Evolutionary conservation across 2,797 vertebrate genomes (phyloP).

Genomic region (Eulemur mongoz): DNA sequence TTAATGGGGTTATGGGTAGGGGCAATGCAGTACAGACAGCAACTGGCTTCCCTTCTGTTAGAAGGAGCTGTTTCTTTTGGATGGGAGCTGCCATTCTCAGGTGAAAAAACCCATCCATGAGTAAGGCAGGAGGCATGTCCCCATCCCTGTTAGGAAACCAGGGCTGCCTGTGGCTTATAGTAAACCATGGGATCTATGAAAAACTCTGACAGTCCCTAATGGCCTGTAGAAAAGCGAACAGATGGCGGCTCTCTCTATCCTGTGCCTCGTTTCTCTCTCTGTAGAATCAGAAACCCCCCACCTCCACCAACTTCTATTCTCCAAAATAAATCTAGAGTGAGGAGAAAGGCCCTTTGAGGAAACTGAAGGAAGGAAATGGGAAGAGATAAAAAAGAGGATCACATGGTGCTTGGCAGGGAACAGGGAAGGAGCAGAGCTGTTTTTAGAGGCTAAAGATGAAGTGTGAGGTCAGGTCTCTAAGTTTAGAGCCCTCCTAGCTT

Average conservation of each 20-base stretch:
- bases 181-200: background rate
- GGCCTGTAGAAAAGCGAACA: background rate
- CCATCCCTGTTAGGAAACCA: background rate
- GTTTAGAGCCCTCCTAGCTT: background rate
- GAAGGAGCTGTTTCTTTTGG: conserved; percentile 43
- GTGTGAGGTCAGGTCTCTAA: background rate
- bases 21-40: conserved; percentile 79
- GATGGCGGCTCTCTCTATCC: background rate
- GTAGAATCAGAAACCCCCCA: background rate
- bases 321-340: background rate
- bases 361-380: background rate
- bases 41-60: conserved; percentile 76
- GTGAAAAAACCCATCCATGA: background rate
- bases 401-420: background rate
- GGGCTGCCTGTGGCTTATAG: background rate
- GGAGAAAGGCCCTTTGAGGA: background rate
- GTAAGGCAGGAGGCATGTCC: background rate
- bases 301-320: background rate
- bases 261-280: background rate
- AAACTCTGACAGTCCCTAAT: background rate
- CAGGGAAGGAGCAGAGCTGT: background rate
- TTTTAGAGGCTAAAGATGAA: background rate
- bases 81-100: background rate
- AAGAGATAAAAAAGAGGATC: background rate
- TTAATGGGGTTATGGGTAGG: conserved; percentile 85